These are phyloP conservation scores for Naja naja DNA, from an alignment of 2,113 vertebrate genomes.

Conservation along the genomic window DNA sequence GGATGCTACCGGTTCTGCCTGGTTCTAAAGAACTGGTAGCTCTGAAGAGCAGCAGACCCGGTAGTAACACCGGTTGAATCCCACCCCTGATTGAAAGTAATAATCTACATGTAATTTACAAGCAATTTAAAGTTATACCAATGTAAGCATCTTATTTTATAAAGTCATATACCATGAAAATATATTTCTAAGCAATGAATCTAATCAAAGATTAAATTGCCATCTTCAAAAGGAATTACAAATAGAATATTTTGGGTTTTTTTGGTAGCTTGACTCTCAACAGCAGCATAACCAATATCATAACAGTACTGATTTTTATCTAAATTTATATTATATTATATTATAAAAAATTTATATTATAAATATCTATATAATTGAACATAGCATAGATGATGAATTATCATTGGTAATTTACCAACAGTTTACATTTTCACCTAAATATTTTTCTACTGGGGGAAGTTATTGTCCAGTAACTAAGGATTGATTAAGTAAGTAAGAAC, in stretches of 20 bases:
- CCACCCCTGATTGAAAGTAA: background rate
- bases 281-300: background rate
- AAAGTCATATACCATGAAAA: background rate
- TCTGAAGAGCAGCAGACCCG: no score
- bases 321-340: background rate
- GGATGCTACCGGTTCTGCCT: no score
- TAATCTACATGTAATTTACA: background rate
- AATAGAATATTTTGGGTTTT: background rate
- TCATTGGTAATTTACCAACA: slow-evolving; percentile 12
- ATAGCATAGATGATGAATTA: slow-evolving; percentile 21
- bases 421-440: slow-evolving; percentile 41
- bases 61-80: no score
- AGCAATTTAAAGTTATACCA: background rate
- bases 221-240: background rate
- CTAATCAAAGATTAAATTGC: background rate
- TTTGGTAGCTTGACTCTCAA: slow-evolving; percentile 7
- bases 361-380: slow-evolving; percentile 1
- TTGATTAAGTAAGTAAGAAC: no score
- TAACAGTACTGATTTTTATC: background rate
- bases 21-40: no score
- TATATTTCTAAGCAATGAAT: background rate
- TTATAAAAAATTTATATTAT: background rate
- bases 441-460: slow-evolving; percentile 43
- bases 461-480: slow-evolving; percentile 16
- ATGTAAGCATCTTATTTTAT: background rate